Evolutionary conservation across 2,113 vertebrate genomes (phyloP), one percentile per base, ranked within the genome.

Genomic region (Nyctereutes procyonoides): DNA sequence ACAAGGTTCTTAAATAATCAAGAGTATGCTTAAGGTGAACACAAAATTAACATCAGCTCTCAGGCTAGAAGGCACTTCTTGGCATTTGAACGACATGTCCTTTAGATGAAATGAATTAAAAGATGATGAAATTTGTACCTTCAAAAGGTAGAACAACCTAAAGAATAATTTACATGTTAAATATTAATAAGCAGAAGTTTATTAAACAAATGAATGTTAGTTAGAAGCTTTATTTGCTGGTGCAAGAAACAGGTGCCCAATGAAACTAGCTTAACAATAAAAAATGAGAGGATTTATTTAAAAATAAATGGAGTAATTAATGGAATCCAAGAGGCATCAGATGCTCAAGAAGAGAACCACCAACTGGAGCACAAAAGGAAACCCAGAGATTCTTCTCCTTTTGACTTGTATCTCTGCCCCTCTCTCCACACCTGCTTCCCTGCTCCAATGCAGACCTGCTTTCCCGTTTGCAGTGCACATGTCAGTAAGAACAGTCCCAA

Each of bases 41-140:
- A 53, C n/a, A 60, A 90, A 88, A 63, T 90, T 79, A 97, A 82
- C 14, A 87, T 62, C 28, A 87, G 71, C 62, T 82, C 73, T 97
- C 51, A 67, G n/a, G 88, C 80, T 77, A 63, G n/a, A 92, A 89
- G 48, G 43, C 14, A 81, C 91, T 95, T 90, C 35, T 62, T 77
- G 65, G 73, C 20, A 73, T 32, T 90, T 89, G 38, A 74, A 95
- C 76, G 62, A 69, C 8, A 56, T 77, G 26, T 3, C 3, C 3
- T 94, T 76, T 74, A 71, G 53, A 93, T 79, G 32, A 96, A 93
- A 91, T 76, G 17, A 92, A 73, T 88, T 93, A 77, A 95, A 88
- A 88, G 10, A 20, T 77, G 71, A 43, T 82, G 69, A 82, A 86
- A 79, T 73, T 32, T 95, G 1, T 91, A 55, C 76, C 22, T 67